These are phyloP conservation scores for Papilio machaon DNA, from an alignment of 1,140 invertebrate species.

Conservation along the genomic window DNA sequence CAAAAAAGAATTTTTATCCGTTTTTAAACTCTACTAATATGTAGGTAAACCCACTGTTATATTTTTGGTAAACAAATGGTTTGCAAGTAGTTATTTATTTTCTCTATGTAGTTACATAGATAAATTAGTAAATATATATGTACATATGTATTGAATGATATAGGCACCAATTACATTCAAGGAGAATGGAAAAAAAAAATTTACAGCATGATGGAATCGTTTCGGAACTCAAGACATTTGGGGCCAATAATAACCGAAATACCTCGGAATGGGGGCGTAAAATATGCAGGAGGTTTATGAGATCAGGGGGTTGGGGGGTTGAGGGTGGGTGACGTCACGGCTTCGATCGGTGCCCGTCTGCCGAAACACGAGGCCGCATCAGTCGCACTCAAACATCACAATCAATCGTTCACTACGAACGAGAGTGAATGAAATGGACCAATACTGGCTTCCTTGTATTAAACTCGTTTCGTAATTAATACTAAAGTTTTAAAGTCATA, in stretches of 20 bases:
- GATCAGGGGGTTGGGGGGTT: neutral
- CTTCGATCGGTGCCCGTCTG: slow-evolving; percentile 46
- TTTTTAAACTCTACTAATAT: too few relatives aligned
- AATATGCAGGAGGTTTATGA: slow-evolving; percentile 27
- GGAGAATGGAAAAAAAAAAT: neutral
- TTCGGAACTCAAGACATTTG: slow-evolving; percentile 30
- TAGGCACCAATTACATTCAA: neutral
- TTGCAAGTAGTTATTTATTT: neutral
- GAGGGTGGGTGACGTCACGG: slow-evolving; percentile 43
- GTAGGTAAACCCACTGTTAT: neutral
- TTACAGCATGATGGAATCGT: slow-evolving; percentile 26
- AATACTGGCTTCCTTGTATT: slow-evolving; percentile 2
- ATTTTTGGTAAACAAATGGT: neutral
- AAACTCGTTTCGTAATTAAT: neutral
- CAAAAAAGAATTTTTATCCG: too few relatives aligned
- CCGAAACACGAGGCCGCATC: slow-evolving; percentile 24
- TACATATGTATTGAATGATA: neutral
- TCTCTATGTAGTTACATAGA: neutral
- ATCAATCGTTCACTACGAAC: slow-evolving; percentile 27
- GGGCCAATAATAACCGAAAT: slow-evolving; percentile 34
- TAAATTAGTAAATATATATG: neutral
- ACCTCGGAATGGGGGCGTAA: slow-evolving; percentile 25
- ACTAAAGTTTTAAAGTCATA: neutral
- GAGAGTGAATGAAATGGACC: slow-evolving; percentile 31
- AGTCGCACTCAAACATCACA: slow-evolving; percentile 22